phyloP scores from a whole-genome alignment of 1,140 invertebrate species.

The Bombus picipes region DNA sequence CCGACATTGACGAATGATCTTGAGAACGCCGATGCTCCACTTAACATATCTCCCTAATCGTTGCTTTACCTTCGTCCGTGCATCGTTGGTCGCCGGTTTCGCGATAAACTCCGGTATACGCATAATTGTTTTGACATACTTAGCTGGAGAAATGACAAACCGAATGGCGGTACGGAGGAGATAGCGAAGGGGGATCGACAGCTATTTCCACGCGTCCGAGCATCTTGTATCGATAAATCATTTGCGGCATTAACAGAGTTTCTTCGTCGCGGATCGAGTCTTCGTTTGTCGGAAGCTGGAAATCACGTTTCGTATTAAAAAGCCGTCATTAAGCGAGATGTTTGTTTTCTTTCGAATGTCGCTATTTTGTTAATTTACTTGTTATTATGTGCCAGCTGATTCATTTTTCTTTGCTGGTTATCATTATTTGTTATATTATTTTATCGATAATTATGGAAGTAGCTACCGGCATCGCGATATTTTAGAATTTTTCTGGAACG shows the following conservation, averaged over 20 bases:
- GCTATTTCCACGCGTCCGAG: constrained; percentile 21
- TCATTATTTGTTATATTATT: neutral
- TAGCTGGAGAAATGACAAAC: constrained; percentile 45
- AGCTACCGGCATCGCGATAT: too few relatives aligned
- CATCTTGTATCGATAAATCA: constrained; percentile 24
- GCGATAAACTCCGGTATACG: constrained; percentile 43
- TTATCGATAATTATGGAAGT: neutral
- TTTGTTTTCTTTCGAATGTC: neutral
- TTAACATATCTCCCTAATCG: constrained; percentile 25
- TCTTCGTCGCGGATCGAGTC: neutral
- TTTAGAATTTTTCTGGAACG: too few relatives aligned
- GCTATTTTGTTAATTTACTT: neutral
- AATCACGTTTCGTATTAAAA: neutral
- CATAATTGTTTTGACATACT: constrained; percentile 56
- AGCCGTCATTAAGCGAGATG: too few relatives aligned
- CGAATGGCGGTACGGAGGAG: neutral
- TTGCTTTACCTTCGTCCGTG: constrained; percentile 37
- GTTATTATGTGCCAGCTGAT: neutral
- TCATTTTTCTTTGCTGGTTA: neutral
- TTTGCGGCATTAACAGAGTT: neutral
- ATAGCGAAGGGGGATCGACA: constrained; percentile 37
- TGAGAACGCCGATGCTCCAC: constrained; percentile 36
- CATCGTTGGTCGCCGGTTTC: neutral
- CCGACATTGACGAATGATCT: constrained; percentile 41
- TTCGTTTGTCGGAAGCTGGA: neutral